These are phyloP conservation scores for Ptilodon capucinus DNA, from an alignment of 2,888 invertebrate species.

Conservation along the genomic window DNA sequence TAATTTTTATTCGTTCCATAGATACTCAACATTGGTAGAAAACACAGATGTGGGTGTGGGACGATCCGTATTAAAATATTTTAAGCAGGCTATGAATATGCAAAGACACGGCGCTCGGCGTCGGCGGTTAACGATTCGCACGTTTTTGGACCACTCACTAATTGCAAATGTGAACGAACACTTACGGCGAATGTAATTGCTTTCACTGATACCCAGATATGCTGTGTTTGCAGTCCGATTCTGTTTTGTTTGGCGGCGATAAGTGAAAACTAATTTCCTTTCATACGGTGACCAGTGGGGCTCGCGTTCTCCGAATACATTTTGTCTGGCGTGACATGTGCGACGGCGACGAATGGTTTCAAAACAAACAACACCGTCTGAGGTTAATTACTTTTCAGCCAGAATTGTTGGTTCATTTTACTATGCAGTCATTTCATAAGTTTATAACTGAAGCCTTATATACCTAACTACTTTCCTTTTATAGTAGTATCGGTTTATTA, in stretches of 20 bases:
- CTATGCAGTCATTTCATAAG: too few species aligned
- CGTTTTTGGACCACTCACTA: conserved; percentile 80
- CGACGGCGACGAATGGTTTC: too few species aligned
- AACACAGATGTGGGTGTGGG: conserved; percentile 63
- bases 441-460: too few species aligned
- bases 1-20: conserved; percentile 57
- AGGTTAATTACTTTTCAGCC: too few species aligned
- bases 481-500: too few species aligned
- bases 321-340: too few species aligned
- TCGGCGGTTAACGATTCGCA: conserved; percentile 79
- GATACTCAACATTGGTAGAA: conserved; percentile 73
- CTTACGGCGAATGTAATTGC: conserved; percentile 79
- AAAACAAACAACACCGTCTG: too few species aligned
- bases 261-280: conserved; percentile 44
- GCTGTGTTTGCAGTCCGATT: conserved; percentile 60
- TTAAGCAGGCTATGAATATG: conserved; percentile 82
- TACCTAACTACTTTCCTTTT: too few species aligned
- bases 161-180: conserved; percentile 80
- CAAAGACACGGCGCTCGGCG: conserved; percentile 76
- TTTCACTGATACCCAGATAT: conserved; percentile 67
- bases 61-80: conserved; percentile 80
- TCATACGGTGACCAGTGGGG: conserved; percentile 22
- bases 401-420: too few species aligned
- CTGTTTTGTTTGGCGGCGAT: conserved; percentile 35
- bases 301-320: neutral